Percentiles rank a stretch among this genome's conserved stretches.
Conservation (phyloP, 2,113 vertebrate species). For the Campylomormyrus tamandua region DNA sequence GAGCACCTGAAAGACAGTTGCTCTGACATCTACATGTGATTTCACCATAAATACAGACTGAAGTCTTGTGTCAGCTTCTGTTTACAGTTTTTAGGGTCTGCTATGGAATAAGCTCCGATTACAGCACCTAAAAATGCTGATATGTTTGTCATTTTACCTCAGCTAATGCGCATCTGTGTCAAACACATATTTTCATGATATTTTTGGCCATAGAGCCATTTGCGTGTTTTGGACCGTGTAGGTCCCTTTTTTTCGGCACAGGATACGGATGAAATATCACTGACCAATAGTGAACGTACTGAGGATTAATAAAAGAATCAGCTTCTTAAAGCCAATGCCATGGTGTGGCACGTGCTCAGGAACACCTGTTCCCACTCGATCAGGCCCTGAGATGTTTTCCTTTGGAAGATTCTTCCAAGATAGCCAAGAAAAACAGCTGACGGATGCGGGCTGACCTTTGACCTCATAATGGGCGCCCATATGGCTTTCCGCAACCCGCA, state of each 20-base stretch:
- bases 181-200: not conserved
- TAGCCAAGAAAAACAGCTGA: not conserved
- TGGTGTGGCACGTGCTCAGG: not conserved
- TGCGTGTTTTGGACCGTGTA: not conserved
- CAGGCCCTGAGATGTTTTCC: not conserved
- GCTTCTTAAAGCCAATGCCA: not conserved
- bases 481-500: not conserved
- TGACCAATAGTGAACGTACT: not conserved
- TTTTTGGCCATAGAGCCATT: not conserved
- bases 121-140: not conserved
- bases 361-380: not conserved
- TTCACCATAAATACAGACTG: not conserved
- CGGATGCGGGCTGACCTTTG: not conserved
- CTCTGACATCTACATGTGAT: not conserved
- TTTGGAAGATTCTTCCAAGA: not conserved
- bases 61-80: not conserved
- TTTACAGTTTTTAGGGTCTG: not conserved
- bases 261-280: not conserved
- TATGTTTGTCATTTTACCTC: not conserved
- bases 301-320: not conserved
- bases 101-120: not conserved
- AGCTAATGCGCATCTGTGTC: not conserved
- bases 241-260: not conserved
- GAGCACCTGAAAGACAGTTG: not conserved
- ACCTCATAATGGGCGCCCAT: not conserved